phyloP scores from a whole-genome alignment of 2,113 vertebrate genomes.

The Psittacus erithacus region DNA sequence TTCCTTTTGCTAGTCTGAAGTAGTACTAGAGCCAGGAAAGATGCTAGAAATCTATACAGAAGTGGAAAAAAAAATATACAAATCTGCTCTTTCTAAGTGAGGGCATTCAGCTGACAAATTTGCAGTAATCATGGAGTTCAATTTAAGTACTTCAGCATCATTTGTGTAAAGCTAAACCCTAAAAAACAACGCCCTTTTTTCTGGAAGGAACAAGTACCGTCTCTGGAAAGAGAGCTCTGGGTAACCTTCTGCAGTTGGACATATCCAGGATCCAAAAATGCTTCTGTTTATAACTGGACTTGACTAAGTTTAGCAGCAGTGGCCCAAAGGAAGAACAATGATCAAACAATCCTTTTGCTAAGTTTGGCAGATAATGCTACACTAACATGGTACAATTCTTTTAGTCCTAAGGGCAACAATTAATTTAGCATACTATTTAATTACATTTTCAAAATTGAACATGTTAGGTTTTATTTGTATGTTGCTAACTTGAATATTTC shows the following conservation, averaged over 20 bases:
- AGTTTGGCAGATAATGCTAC: neutral
- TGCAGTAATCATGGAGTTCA: neutral
- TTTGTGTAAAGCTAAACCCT: neutral
- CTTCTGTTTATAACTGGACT: neutral
- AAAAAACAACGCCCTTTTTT: neutral
- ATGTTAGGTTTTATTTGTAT: neutral
- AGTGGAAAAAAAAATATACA: neutral
- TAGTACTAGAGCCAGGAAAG: neutral
- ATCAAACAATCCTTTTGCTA: neutral
- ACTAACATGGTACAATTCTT: neutral
- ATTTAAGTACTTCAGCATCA: neutral
- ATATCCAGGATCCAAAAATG: neutral
- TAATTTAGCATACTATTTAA: neutral
- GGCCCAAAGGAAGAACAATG: neutral
- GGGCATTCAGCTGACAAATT: neutral
- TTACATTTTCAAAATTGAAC: neutral
- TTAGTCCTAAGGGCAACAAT: neutral
- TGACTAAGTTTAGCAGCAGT: neutral
- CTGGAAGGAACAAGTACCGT: neutral
- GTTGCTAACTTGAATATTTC: conserved; percentile 15
- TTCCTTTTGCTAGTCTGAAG: conserved; percentile 47
- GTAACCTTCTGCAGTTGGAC: too few species aligned
- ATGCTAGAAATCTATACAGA: neutral
- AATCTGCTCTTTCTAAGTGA: neutral
- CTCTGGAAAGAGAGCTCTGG: neutral